These are phyloP conservation scores for Mormyrops attenuatus DNA, from an alignment of 2,797 vertebrate species.

Conservation along the genomic window DNA sequence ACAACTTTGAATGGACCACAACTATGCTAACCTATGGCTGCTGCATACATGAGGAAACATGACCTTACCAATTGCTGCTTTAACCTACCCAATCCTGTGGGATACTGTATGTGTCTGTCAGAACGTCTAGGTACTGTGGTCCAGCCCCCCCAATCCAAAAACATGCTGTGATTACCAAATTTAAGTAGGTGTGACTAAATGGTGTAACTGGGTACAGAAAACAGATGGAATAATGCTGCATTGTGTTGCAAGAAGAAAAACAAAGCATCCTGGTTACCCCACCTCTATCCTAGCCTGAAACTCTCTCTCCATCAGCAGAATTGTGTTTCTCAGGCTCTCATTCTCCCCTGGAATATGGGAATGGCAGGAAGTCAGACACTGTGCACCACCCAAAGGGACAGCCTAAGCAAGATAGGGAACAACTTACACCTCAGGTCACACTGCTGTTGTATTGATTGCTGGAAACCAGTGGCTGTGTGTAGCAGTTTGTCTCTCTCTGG, in stretches of 20 bases:
- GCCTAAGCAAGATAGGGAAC: background rate
- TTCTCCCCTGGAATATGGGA: conserved; percentile 51
- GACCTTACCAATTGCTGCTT: background rate
- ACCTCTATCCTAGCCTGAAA: conserved; percentile 47
- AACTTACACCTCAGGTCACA: conserved; percentile 76
- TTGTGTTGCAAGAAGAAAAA: background rate
- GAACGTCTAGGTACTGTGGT: background rate
- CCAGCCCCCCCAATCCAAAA: background rate
- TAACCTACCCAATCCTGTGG: background rate
- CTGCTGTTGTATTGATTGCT: conserved; percentile 75
- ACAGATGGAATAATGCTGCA: background rate
- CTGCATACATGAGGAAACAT: background rate
- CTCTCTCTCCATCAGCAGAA: conserved; percentile 42
- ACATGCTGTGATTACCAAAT: background rate
- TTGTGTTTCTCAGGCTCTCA: conserved; percentile 44
- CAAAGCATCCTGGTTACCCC: background rate
- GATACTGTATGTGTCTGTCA: background rate
- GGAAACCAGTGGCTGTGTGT: conserved; percentile 67
- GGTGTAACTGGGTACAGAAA: background rate
- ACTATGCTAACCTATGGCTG: background rate
- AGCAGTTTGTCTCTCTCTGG: conserved; percentile 73
- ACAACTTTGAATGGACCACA: background rate
- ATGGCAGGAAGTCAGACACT: background rate
- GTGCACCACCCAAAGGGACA: background rate
- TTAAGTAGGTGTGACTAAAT: background rate